These are phyloP conservation scores for Ischnura elegans DNA, from an alignment of 2,888 invertebrate species.

Conservation along the genomic window DNA sequence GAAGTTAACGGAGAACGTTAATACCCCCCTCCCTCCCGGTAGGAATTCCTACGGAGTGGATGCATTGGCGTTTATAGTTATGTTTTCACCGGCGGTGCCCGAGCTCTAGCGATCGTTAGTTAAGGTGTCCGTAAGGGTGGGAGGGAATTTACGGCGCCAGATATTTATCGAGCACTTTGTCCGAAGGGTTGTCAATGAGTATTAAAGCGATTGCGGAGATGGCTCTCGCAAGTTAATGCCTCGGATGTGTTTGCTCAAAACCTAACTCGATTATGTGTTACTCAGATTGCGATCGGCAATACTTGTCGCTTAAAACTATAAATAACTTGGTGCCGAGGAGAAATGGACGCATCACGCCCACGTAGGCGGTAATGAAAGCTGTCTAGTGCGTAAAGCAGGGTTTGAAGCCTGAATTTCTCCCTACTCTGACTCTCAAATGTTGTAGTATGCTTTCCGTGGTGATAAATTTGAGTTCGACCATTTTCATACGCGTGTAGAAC, in stretches of 20 bases:
- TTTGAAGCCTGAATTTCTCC: neutral
- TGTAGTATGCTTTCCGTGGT: neutral
- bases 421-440: neutral
- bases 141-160: slow-evolving; percentile 17
- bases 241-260: slow-evolving; percentile 32
- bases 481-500: neutral
- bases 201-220: slow-evolving; percentile 10
- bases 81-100: slow-evolving; percentile 2
- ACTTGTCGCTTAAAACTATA: neutral
- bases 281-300: slow-evolving; percentile 22
- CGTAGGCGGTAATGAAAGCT: neutral
- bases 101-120: neutral
- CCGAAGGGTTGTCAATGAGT: slow-evolving; percentile 41
- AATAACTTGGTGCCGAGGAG: neutral
- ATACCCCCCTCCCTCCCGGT: neutral
- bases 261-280: slow-evolving; percentile 46
- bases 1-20: neutral
- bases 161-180: slow-evolving; percentile 53
- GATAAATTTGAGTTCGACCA: neutral
- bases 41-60: neutral
- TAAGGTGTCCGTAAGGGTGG: neutral
- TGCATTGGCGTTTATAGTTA: slow-evolving; percentile 40
- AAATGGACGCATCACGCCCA: neutral
- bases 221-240: slow-evolving; percentile 13
- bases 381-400: neutral